A percentile compares a stretch with the other conserved stretches of the same genome.
Evolutionary conservation across 2,113 vertebrate genomes (phyloP).

Genomic region (Colossoma macropomum): DNA sequence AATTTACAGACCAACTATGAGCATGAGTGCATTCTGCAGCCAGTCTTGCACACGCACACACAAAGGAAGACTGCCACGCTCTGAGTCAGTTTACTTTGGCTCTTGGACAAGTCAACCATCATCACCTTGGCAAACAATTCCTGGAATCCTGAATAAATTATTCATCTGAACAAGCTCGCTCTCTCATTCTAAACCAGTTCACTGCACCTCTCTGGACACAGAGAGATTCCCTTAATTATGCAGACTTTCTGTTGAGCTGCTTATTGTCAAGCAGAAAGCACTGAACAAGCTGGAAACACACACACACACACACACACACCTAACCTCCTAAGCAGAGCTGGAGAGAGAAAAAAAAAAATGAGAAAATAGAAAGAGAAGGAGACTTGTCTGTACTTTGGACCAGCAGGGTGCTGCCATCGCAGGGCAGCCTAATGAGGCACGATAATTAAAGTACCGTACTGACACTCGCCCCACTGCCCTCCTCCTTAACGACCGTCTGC

Average conservation of each 20-base stretch:
- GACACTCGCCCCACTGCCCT: conserved; percentile 66
- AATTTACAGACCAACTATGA: conserved; percentile 1
- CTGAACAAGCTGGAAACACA: conserved; percentile 3
- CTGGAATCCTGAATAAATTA: conserved; percentile 82
- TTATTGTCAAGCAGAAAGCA: conserved; percentile 29
- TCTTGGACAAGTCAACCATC: conserved; percentile 78
- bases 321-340: conserved; percentile 31
- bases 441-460: conserved; percentile 82
- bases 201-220: conserved; percentile 31
- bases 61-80: conserved; percentile 43
- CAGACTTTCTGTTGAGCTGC: conserved; percentile 52
- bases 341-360: conserved; percentile 12
- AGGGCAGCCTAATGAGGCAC: conserved; percentile 74
- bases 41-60: conserved; percentile 26
- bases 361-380: conserved; percentile 52
- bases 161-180: conserved; percentile 77
- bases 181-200: conserved; percentile 30
- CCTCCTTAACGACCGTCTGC: conserved; percentile 66
- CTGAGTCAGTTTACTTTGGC: conserved; percentile 77
- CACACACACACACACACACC: background rate
- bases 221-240: conserved; percentile 55
- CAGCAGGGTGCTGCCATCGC: conserved; percentile 63
- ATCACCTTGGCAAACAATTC: conserved; percentile 84
- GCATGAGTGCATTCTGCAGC: conserved; percentile 21
- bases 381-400: conserved; percentile 50